Base-by-base conservation (phyloP, 2,797 vertebrate species). In the Coccyzus lansbergi region DNA sequence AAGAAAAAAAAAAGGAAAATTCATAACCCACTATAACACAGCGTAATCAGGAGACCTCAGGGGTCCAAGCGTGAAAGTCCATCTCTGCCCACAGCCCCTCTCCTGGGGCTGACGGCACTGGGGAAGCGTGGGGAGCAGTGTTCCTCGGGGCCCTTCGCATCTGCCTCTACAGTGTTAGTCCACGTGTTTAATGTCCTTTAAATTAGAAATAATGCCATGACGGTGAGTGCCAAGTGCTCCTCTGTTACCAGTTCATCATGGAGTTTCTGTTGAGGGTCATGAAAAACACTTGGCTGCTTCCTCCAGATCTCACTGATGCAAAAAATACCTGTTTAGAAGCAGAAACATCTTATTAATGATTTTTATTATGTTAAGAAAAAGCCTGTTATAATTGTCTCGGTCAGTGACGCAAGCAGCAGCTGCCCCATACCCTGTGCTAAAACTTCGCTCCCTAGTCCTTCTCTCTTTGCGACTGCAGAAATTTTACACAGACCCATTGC, bases 191-290 rank as follows among this genome's bases (percentile, higher is more conserved):
- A 95, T 62, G 98, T 97, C 97, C 97, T 97, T 98, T 97, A 97
- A 97, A 97, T 97, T 97, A 97, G 94, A 97, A 96, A 98, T 93
- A 98, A 97, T 93, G 94, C 95, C 95, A 97, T 97, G 97, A 97
- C 83, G 97, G 96, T 87, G 97, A 98, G 96, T 94, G 94, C 95
- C 93, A 97, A 97, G 95, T 97, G 96, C 95, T 97, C 96, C 96
- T 96, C 97, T 92, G 97, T 99, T 99, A 99, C 99, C 99, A 99
- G 98, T 99, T 99, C 99, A 99, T 99, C 99, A 99, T 99, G 98
- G 99, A 99, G 98, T 99, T 99, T 98, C 99, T 99, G 98, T 99
- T 99, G 96, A 99, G 98, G 92, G 99, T 99, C 99, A 99, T 99
- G 98, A 99, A 99, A 98, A 99, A 99, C 97, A 99, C 99, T 98